A percentile compares a stretch with the other conserved stretches of the same genome.
Evolutionary conservation across 2,888 invertebrate species (phyloP).

Genomic region (Coecobrya sp.): DNA sequence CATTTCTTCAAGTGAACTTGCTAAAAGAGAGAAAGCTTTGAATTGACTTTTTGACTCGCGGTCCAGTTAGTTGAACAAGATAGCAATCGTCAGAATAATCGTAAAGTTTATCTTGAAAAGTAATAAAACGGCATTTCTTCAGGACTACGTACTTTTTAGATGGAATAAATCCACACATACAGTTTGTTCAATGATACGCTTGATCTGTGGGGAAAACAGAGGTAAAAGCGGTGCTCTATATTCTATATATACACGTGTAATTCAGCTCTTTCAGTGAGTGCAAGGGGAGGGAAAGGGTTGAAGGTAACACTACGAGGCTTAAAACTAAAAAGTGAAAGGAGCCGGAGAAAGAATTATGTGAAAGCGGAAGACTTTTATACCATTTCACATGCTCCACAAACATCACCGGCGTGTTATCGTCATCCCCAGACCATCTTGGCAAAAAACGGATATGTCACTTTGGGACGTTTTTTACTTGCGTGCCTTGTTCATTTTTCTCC

Average conservation of each 20-base stretch:
- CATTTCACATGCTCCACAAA: no score
- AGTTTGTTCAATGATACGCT: neutral
- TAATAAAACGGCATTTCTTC: neutral
- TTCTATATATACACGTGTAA: constrained; percentile 9
- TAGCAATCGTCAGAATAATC: neutral
- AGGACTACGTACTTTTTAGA: neutral
- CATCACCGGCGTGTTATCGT: no score
- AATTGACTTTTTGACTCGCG: constrained; percentile 50
- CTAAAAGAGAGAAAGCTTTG: neutral
- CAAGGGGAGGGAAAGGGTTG: neutral
- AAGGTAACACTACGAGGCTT: neutral
- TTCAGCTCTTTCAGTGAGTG: neutral
- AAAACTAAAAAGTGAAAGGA: neutral
- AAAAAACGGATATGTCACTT: no score
- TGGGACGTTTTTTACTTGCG: no score
- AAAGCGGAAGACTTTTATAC: neutral
- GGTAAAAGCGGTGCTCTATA: neutral
- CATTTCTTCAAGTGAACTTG: constrained; percentile 17
- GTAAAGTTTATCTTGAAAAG: neutral
- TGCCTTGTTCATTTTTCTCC: no score
- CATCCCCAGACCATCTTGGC: no score
- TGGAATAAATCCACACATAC: neutral
- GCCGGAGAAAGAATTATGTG: neutral
- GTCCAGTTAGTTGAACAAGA: neutral
- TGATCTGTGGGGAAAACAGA: neutral